Conservation (phyloP, 1,140 invertebrate species). For the Potamilus streckersoni region DNA sequence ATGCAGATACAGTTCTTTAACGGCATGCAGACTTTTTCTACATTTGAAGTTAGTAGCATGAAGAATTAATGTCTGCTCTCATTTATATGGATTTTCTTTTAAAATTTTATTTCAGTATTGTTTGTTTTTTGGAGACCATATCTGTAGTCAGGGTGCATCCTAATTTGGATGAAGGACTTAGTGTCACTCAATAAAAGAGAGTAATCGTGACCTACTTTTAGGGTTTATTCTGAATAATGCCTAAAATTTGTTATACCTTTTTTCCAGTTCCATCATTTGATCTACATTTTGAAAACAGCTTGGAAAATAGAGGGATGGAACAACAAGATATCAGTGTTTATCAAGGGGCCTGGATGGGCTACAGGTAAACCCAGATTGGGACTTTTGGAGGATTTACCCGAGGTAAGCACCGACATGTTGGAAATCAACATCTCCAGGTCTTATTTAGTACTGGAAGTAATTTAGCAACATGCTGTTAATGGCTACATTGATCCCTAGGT, state of each 20-base stretch:
- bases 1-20: slow-evolving; percentile 76
- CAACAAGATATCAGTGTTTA: slow-evolving; percentile 78
- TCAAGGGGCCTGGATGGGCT: slow-evolving; percentile 90
- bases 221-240: no score
- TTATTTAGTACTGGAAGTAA: no score
- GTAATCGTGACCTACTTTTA: no score
- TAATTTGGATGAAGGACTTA: no score
- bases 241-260: slow-evolving; percentile 6
- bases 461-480: no score
- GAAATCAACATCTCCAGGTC: no score
- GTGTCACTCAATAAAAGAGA: no score
- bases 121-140: no score
- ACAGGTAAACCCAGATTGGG: slow-evolving; percentile 85
- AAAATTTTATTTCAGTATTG: background rate
- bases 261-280: slow-evolving; percentile 81
- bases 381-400: slow-evolving; percentile 80
- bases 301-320: slow-evolving; percentile 69
- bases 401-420: slow-evolving; percentile 73
- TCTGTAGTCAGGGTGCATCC: no score
- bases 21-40: slow-evolving; percentile 80
- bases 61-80: background rate
- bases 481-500: no score
- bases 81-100: background rate
- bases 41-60: slow-evolving; percentile 41
- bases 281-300: slow-evolving; percentile 73